phyloP scores from a whole-genome alignment of 2,888 invertebrate genomes.

The Callinectes sapidus region DNA sequence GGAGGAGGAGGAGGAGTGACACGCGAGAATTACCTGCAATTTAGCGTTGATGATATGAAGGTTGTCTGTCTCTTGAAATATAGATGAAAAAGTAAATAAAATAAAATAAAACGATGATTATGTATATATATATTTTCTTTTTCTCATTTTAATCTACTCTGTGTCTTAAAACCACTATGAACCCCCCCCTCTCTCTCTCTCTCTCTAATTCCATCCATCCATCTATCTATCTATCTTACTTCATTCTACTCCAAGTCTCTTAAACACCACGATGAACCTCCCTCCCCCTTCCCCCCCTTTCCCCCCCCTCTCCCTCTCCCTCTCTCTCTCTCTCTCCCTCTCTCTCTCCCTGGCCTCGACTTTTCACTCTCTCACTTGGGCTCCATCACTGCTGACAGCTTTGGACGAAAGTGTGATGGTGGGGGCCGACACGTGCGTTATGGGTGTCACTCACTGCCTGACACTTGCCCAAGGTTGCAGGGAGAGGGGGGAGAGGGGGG shows the following conservation, averaged over 20 bases:
- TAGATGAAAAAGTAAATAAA: not conserved
- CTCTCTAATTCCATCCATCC: not conserved
- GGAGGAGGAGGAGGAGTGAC: not conserved
- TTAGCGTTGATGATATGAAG: not conserved
- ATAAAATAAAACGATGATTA: not conserved
- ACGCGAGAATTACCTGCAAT: not conserved
- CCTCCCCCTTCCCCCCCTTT: not conserved
- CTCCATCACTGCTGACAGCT: not conserved
- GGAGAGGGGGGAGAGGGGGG: not conserved
- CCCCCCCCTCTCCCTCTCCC: conserved; percentile 14
- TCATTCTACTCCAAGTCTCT: too few relatives aligned
- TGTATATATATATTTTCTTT: not conserved
- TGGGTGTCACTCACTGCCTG: not conserved
- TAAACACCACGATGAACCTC: too few relatives aligned
- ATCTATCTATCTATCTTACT: not conserved
- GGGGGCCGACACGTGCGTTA: not conserved
- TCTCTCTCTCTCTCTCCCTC: conserved; percentile 39
- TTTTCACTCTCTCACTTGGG: not conserved
- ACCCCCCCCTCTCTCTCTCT: not conserved
- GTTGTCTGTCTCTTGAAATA: too few relatives aligned
- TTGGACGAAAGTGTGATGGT: not conserved
- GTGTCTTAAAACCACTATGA: too few relatives aligned
- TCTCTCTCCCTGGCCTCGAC: not conserved
- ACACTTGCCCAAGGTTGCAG: too few relatives aligned
- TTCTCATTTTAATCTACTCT: not conserved